Percentiles rank a stretch among this genome's conserved stretches.
Conservation (phyloP, 2,888 invertebrate genomes). For the Lingula anatina region DNA sequence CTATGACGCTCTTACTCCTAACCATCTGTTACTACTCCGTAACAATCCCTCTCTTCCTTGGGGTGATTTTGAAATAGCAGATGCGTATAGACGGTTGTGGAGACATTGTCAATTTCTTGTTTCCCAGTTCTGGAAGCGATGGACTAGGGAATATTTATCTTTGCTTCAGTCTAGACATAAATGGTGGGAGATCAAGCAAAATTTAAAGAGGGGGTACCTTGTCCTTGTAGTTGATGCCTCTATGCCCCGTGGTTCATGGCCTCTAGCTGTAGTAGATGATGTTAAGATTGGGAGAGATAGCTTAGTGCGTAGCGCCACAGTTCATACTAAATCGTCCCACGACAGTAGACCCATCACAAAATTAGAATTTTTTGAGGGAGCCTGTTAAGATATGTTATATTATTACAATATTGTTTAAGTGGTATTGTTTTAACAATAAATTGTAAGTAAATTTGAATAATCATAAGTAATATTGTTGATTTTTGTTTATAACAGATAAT, state of each 20-base stretch:
- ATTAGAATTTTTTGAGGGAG: too few species aligned
- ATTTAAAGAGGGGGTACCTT: not conserved
- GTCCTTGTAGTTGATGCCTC: conserved; percentile 1
- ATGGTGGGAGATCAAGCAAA: not conserved
- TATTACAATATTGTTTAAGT: too few species aligned
- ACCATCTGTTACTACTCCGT: too few species aligned
- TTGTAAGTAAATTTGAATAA: too few species aligned
- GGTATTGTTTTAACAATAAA: too few species aligned
- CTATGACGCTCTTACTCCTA: too few species aligned
- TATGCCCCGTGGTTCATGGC: not conserved
- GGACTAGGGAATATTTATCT: not conserved
- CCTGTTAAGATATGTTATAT: too few species aligned
- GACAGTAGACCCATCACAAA: too few species aligned
- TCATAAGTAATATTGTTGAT: too few species aligned
- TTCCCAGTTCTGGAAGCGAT: not conserved
- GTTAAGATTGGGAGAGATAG: not conserved
- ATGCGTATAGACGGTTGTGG: not conserved
- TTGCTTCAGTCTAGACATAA: not conserved
- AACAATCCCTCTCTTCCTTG: not conserved
- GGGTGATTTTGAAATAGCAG: not conserved
- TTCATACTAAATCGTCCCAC: too few species aligned
- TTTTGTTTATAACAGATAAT: too few species aligned
- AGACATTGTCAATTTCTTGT: not conserved
- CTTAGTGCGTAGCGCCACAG: too few species aligned
- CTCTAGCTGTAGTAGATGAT: not conserved